Evolutionary conservation across 2,888 invertebrate species (phyloP).

Genomic region (Rhodophaea formosa): DNA sequence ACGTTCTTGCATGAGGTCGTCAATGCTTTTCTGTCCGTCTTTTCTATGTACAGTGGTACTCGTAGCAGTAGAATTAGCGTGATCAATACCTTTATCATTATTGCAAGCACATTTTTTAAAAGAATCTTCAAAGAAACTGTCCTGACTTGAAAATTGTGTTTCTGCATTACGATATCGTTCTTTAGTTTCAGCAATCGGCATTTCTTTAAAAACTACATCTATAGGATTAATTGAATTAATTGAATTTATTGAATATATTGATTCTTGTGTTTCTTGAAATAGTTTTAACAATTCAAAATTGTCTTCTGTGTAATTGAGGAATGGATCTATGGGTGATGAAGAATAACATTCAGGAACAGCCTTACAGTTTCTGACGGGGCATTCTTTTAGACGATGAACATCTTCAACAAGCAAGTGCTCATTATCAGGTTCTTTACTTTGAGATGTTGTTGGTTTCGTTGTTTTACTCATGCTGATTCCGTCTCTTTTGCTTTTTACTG

Average conservation of each 20-base stretch:
- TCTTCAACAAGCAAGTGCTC: slow-evolving; percentile 54
- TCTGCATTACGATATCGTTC: slow-evolving; percentile 48
- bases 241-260: slow-evolving; percentile 24
- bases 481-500: slow-evolving; percentile 25
- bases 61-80: neutral
- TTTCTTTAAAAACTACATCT: slow-evolving; percentile 40
- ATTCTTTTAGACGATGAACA: slow-evolving; percentile 44
- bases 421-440: slow-evolving; percentile 36
- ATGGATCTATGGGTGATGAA: slow-evolving; percentile 51
- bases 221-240: slow-evolving; percentile 43
- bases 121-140: slow-evolving; percentile 38
- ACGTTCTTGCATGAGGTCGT: slow-evolving; percentile 44
- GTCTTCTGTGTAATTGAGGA: slow-evolving; percentile 62
- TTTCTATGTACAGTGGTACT: neutral
- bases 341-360: slow-evolving; percentile 37
- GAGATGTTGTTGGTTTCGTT: neutral
- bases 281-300: slow-evolving; percentile 55
- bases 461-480: neutral
- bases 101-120: slow-evolving; percentile 46
- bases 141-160: slow-evolving; percentile 67
- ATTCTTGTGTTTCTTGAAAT: slow-evolving; percentile 38
- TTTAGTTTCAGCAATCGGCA: slow-evolving; percentile 56
- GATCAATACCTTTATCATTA: slow-evolving; percentile 21
- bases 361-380: slow-evolving; percentile 49
- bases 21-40: slow-evolving; percentile 31